Conservation (phyloP, 2,113 vertebrate species). For the Empidonax traillii region DNA sequence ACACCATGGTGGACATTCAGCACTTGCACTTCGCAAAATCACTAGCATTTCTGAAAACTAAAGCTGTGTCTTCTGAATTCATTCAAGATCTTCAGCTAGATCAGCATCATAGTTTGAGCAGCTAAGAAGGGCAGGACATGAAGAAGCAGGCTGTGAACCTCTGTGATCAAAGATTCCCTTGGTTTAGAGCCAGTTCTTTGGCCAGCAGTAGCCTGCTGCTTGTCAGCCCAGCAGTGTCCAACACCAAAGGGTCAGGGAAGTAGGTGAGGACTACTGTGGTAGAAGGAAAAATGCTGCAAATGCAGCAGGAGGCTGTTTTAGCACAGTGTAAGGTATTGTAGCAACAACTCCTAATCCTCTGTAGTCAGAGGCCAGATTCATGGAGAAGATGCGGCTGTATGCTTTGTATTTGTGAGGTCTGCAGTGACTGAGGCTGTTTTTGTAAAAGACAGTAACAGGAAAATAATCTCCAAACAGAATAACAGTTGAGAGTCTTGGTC, state of each 20-base stretch:
- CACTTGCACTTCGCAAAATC: not conserved
- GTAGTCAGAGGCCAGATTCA: not conserved
- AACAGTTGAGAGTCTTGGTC: not conserved
- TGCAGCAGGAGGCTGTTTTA: not conserved
- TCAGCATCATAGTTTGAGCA: not conserved
- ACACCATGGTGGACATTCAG: not conserved
- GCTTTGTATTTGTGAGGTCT: not conserved
- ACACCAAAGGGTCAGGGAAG: not conserved
- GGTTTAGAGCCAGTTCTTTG: not conserved
- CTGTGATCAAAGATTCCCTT: not conserved
- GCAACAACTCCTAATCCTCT: not conserved
- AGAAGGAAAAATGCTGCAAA: not conserved
- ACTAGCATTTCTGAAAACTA: not conserved
- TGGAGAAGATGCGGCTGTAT: not conserved
- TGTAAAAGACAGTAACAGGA: not conserved
- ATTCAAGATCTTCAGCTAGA: not conserved
- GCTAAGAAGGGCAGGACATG: not conserved
- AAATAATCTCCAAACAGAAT: not conserved
- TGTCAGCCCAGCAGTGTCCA: not conserved
- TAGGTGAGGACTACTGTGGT: not conserved
- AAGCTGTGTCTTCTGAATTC: not conserved
- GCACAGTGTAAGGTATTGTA: not conserved
- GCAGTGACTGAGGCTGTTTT: not conserved
- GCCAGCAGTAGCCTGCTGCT: not conserved
- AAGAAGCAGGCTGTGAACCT: not conserved